Base-by-base conservation (phyloP, 2,888 invertebrate genomes). In the Bellardia bayeri region DNA sequence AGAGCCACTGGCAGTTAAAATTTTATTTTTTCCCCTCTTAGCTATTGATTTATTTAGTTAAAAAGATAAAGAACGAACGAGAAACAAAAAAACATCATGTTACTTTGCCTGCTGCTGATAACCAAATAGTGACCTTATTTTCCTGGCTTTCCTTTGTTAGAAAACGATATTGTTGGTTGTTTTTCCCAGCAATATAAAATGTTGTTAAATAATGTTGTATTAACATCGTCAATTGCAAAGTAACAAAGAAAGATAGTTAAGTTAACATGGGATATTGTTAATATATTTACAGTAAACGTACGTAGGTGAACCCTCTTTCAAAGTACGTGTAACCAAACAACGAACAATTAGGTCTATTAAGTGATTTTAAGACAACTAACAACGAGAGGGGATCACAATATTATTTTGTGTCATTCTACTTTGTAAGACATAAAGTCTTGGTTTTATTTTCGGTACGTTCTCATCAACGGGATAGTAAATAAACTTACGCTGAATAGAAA, bases 101-200 rank as follows among this genome's bases (percentile, higher is more conserved):
- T 72, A 63, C 82, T 74, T 82, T 85, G 68, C 51, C 54, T 80
- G 75, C 61, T 63, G 61, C 63, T 72, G 88, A 71, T 87, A 89
- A 88, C 86, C 87, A 82, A 85, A 84, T 85, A 76, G 49, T 87
- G 82, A 86, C 83, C 87, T 79, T 81, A 82, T 80, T 88, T 66
- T 83, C 76, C 66, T 51, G 64, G 40, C n/a, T 82, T 81, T 85
- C 86, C 88, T 88, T 89, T 89, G 79, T 87, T 88, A 86, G 83
- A 84, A 88, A 83, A 81, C 6, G 58, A 61, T 45, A 40, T 13
- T n/a, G 45, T n/a, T 72, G 54, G 2, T 51, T 58, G 42, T 23
- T 64, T 72, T 74, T 40, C 82, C 56, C 72, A 82, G 61, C 75
- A 16, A 40, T 51, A 58, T 58, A 68, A 82, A 68, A 66, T 54